phyloP scores from a whole-genome alignment of 2,888 invertebrate genomes.

The Cheilosia vulpina region DNA sequence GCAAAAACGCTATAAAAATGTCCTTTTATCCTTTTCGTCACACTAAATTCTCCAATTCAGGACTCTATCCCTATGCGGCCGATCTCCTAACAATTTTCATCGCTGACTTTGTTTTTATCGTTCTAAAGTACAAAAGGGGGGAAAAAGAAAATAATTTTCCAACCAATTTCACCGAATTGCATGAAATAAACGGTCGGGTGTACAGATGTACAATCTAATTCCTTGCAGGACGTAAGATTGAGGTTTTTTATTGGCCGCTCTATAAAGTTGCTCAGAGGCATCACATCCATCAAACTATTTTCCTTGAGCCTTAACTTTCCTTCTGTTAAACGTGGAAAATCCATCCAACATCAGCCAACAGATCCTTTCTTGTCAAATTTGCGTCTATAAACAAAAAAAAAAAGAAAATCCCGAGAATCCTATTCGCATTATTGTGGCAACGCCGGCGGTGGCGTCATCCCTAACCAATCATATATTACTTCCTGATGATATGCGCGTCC shows the following conservation, averaged over 20 bases:
- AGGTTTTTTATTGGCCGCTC: conserved; percentile 22
- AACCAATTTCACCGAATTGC: conserved; percentile 56
- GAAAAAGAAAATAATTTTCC: conserved; percentile 48
- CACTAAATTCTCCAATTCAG: conserved; percentile 11
- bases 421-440: conserved; percentile 24
- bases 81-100: conserved; percentile 20
- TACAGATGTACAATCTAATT: not conserved
- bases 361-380: conserved; percentile 30
- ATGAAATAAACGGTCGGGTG: conserved; percentile 10
- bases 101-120: not conserved
- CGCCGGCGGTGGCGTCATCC: conserved; percentile 19
- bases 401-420: not conserved
- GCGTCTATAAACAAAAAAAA: no score
- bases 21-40: conserved; percentile 7
- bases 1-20: not conserved
- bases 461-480: conserved; percentile 18
- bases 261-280: not conserved
- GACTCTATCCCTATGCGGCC: conserved; percentile 7
- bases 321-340: conserved; percentile 1
- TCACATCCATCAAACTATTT: conserved; percentile 58
- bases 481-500: conserved; percentile 57
- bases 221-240: not conserved
- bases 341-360: conserved; percentile 20
- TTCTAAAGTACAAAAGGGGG: not conserved
- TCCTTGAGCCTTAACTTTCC: conserved; percentile 50